Conservation (phyloP, 2,888 invertebrate genomes). For the Trachelus tabidus region DNA sequence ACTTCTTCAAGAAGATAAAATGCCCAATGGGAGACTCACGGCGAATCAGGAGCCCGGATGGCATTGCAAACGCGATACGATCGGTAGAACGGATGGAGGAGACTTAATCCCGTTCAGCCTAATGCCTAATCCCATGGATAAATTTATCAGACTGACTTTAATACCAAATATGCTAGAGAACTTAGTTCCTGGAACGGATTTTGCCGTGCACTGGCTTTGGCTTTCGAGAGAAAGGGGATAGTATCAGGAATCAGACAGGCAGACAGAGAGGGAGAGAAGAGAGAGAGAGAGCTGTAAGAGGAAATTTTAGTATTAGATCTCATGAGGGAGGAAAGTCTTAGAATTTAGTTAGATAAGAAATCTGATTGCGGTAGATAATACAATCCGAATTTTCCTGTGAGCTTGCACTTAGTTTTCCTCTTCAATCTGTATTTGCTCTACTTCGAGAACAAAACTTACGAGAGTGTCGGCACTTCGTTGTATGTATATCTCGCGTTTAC, state of each 20-base stretch:
- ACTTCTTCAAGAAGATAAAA: neutral
- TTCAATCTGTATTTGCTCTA: neutral
- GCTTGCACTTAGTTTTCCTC: neutral
- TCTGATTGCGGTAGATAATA: neutral
- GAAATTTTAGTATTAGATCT: neutral
- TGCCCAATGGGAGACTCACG: neutral
- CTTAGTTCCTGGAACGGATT: slow-evolving; percentile 14
- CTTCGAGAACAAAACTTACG: neutral
- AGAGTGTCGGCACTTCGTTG: too few relatives aligned
- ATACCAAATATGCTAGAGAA: slow-evolving; percentile 31
- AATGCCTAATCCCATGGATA: slow-evolving; percentile 42
- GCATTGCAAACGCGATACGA: neutral
- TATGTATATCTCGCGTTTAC: neutral
- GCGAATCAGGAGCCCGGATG: neutral
- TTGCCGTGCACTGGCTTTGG: neutral
- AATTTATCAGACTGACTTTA: slow-evolving; percentile 45
- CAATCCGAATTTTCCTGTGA: neutral
- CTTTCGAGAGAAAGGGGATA: neutral
- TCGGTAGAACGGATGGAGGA: slow-evolving; percentile 26
- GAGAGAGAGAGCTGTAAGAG: neutral
- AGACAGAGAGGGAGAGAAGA: neutral
- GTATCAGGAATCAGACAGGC: neutral
- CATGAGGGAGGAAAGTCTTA: neutral
- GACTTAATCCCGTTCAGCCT: slow-evolving; percentile 42
- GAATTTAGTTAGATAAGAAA: neutral